A percentile compares a stretch with the other conserved stretches of the same genome.
Evolutionary conservation across 1,140 invertebrate genomes (phyloP).

Genomic region (Caligus rogercresseyi): DNA sequence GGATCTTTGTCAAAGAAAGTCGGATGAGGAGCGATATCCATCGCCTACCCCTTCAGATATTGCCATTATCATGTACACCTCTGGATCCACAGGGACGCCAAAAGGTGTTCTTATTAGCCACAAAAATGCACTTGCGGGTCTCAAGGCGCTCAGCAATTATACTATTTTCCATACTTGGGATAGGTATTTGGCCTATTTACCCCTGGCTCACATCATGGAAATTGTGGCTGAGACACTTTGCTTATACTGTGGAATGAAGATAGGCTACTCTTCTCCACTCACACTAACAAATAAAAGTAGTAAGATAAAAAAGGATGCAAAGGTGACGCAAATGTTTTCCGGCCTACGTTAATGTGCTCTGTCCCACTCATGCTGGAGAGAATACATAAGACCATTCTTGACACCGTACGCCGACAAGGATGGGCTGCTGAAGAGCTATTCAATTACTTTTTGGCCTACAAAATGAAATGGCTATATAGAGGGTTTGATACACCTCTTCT

Average conservation of each 20-base stretch:
- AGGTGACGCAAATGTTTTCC: constrained; percentile 37
- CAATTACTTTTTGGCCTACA: constrained; percentile 79
- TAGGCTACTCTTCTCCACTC: constrained; percentile 40
- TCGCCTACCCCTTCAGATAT: constrained; percentile 26
- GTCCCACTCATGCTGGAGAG: constrained; percentile 38
- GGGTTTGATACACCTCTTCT: constrained; percentile 67
- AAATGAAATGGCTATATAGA: constrained; percentile 57
- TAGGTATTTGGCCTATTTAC: constrained; percentile 39
- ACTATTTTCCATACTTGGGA: constrained; percentile 45
- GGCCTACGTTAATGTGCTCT: constrained; percentile 39
- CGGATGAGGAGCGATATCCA: neutral
- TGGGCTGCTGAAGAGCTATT: constrained; percentile 57
- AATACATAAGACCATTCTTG: constrained; percentile 80
- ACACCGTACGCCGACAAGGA: constrained; percentile 62
- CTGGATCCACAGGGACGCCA: constrained; percentile 33
- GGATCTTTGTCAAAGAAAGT: neutral
- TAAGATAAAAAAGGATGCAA: constrained; percentile 37
- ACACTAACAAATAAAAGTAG: constrained; percentile 36
- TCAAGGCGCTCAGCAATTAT: constrained; percentile 47
- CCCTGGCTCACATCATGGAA: constrained; percentile 43
- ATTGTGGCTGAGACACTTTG: constrained; percentile 34
- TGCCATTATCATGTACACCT: constrained; percentile 37
- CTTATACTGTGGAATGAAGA: constrained; percentile 30
- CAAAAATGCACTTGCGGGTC: constrained; percentile 62
- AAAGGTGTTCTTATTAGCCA: constrained; percentile 27